Percentiles rank a stretch among this genome's conserved stretches.
Evolutionary conservation across 2,113 vertebrate species (phyloP).

Genomic region (Syngnathus floridae): DNA sequence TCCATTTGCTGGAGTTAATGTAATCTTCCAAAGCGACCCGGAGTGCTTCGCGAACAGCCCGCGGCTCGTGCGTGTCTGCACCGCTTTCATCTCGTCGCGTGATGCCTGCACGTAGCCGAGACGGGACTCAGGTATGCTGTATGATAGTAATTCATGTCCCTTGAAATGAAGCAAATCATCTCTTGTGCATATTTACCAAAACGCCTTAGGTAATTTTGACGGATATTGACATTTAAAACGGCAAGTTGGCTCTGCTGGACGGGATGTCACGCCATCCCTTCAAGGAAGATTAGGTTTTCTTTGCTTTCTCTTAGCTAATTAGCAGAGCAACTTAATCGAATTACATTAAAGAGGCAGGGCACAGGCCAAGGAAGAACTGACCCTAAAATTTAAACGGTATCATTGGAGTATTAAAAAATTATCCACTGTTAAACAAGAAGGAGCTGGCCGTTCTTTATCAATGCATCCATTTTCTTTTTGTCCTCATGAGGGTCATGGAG

Average conservation of each 20-base stretch:
- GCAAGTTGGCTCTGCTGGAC: not conserved
- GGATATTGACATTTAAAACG: not conserved
- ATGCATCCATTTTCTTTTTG: too few relatives aligned
- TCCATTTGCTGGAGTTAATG: constrained; percentile 50
- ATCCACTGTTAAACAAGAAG: not conserved
- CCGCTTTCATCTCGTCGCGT: constrained; percentile 24
- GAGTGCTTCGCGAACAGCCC: constrained; percentile 31
- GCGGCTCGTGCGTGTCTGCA: constrained; percentile 18
- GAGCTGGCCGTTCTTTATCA: too few relatives aligned
- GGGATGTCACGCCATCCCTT: not conserved
- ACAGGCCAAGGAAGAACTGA: not conserved
- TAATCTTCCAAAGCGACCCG: constrained; percentile 37
- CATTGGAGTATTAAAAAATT: not conserved
- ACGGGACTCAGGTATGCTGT: not conserved
- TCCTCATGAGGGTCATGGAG: too few relatives aligned
- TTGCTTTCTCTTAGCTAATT: not conserved
- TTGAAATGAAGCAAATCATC: not conserved
- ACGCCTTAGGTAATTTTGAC: not conserved
- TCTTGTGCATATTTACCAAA: not conserved
- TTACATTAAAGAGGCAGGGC: not conserved
- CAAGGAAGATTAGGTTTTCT: not conserved
- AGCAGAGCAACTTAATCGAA: not conserved
- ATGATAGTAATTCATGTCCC: not conserved
- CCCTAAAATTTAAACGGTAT: not conserved
- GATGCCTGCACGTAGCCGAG: constrained; percentile 10